These are phyloP conservation scores for Magallana angulata DNA, from an alignment of 1,140 invertebrate species.

Conservation along the genomic window DNA sequence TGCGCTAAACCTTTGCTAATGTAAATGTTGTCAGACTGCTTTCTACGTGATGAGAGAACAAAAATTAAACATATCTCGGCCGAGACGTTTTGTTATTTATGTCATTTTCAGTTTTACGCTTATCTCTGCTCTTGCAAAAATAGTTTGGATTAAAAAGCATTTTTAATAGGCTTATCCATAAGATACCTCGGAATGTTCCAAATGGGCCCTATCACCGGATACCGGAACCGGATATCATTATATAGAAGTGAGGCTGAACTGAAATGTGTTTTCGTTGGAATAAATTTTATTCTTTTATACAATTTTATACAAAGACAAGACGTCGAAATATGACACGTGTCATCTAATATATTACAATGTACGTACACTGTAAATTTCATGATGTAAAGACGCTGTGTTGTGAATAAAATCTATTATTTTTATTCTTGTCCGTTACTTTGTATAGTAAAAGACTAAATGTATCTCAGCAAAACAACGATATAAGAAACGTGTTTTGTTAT, in stretches of 20 bases:
- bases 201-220: constrained; percentile 25
- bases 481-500: too few species aligned
- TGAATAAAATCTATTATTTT: constrained; percentile 44
- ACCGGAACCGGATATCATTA: constrained; percentile 41
- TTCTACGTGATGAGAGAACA: constrained; percentile 30
- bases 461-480: too few species aligned
- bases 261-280: constrained; percentile 15
- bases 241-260: constrained; percentile 23
- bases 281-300: constrained; percentile 38
- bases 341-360: constrained; percentile 53
- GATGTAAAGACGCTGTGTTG: constrained; percentile 55
- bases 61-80: constrained; percentile 28
- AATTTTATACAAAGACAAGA: constrained; percentile 37
- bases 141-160: not conserved
- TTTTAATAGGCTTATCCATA: not conserved
- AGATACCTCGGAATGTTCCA: constrained; percentile 41
- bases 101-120: constrained; percentile 31
- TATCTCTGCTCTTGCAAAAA: constrained; percentile 12
- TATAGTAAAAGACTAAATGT: too few species aligned
- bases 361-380: constrained; percentile 55
- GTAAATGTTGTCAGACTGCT: constrained; percentile 33
- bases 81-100: constrained; percentile 36
- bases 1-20: constrained; percentile 25
- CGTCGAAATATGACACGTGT: constrained; percentile 19
- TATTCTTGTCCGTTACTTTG: constrained; percentile 22